phyloP scores from a whole-genome alignment of 1,140 invertebrate genomes.

The Venturia canescens region DNA sequence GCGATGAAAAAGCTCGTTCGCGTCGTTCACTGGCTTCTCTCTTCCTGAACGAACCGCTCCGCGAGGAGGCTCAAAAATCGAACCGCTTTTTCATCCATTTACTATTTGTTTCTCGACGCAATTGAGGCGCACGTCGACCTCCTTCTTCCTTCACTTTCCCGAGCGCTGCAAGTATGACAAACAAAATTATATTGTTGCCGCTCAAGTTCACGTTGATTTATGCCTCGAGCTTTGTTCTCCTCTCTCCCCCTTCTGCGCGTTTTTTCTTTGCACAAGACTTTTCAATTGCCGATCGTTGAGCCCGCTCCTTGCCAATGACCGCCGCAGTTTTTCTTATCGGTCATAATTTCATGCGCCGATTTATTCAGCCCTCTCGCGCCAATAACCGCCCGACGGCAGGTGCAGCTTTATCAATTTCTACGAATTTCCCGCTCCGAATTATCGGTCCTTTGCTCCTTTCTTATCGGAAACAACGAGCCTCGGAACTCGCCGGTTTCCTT shows the following conservation, averaged over 20 bases:
- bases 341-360: background rate
- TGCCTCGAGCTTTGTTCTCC: background rate
- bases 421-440: background rate
- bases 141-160: no score
- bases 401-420: constrained; percentile 17
- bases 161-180: background rate
- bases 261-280: background rate
- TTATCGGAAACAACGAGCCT: background rate
- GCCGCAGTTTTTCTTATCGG: constrained; percentile 8
- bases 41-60: background rate
- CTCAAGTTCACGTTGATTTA: constrained; percentile 8
- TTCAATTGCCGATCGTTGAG: constrained; percentile 10
- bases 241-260: background rate
- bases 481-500: no score
- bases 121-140: no score
- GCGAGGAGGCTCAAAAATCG: background rate
- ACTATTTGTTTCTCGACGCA: no score
- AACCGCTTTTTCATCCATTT: no score
- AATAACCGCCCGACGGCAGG: background rate
- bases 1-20: background rate
- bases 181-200: background rate
- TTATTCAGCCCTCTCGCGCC: background rate
- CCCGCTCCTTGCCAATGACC: background rate
- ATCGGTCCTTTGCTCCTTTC: background rate
- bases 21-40: background rate